Conservation (phyloP, 2,888 invertebrate species). For the Alitta virens region DNA sequence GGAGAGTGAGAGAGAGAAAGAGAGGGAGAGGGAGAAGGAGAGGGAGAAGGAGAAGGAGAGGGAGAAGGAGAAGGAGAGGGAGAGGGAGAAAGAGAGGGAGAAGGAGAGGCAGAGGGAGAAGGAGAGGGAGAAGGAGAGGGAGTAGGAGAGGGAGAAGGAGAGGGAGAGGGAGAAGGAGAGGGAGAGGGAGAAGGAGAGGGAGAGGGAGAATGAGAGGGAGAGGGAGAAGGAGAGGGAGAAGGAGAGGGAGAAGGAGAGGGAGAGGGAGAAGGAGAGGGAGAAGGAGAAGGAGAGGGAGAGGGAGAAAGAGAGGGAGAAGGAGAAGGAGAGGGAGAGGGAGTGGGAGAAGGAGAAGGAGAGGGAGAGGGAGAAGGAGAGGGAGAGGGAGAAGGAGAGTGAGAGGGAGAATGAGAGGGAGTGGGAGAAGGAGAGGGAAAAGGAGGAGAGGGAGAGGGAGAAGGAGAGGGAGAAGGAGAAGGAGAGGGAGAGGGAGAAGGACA, state of each 20-base stretch:
- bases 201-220: slow-evolving; percentile 21
- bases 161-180: slow-evolving; percentile 27
- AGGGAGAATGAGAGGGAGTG: not conserved
- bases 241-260: slow-evolving; percentile 30
- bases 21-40: not conserved
- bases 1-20: slow-evolving; percentile 14
- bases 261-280: slow-evolving; percentile 14
- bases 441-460: not conserved
- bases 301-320: not conserved
- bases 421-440: not conserved
- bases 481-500: not conserved
- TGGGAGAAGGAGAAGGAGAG: not conserved
- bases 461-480: not conserved
- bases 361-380: not conserved
- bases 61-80: slow-evolving; percentile 24
- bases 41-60: not conserved
- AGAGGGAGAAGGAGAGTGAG: too few species aligned
- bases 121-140: too few species aligned
- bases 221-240: slow-evolving; percentile 14
- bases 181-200: slow-evolving; percentile 31
- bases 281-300: too few species aligned
- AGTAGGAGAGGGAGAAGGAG: slow-evolving; percentile 14
- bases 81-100: slow-evolving; percentile 31
- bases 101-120: slow-evolving; percentile 26
- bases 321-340: not conserved